Conservation (phyloP, 2,113 vertebrate species). For the Paramormyrops kingsleyae region DNA sequence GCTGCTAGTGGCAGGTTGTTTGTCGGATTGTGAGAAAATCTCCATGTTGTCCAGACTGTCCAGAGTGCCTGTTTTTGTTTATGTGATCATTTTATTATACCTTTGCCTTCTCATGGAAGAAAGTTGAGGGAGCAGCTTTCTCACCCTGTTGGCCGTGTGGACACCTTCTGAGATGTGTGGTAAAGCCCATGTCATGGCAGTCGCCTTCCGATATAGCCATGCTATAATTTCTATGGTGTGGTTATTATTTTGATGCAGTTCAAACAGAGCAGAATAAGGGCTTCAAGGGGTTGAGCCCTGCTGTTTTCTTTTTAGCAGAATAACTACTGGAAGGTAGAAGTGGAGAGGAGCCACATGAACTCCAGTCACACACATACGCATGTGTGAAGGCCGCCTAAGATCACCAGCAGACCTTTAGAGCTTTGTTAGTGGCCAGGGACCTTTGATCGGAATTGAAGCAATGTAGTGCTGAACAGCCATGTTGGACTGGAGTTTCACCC, state of each 20-base stretch:
- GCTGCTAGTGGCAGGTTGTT: background rate
- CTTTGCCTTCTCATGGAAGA: background rate
- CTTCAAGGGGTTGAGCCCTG: background rate
- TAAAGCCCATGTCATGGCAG: background rate
- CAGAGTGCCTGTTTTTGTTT: background rate
- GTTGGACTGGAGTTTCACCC: background rate
- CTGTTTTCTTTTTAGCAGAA: background rate
- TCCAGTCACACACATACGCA: background rate
- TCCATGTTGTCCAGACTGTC: background rate
- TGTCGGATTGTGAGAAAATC: background rate
- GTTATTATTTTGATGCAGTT: background rate
- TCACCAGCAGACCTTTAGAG: background rate
- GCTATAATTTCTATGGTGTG: background rate
- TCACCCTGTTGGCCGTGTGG: background rate
- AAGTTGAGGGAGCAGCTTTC: background rate
- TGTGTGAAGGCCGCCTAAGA: background rate
- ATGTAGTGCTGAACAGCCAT: background rate
- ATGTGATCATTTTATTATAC: background rate
- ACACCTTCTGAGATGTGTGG: background rate
- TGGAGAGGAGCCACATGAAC: background rate
- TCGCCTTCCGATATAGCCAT: background rate
- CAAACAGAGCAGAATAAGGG: background rate
- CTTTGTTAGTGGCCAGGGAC: background rate
- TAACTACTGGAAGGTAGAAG: background rate
- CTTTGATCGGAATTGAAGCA: background rate